Percentiles rank a stretch among this genome's conserved stretches.
Conservation (phyloP, 2,797 vertebrate species). For the Sarcophilus harrisii region DNA sequence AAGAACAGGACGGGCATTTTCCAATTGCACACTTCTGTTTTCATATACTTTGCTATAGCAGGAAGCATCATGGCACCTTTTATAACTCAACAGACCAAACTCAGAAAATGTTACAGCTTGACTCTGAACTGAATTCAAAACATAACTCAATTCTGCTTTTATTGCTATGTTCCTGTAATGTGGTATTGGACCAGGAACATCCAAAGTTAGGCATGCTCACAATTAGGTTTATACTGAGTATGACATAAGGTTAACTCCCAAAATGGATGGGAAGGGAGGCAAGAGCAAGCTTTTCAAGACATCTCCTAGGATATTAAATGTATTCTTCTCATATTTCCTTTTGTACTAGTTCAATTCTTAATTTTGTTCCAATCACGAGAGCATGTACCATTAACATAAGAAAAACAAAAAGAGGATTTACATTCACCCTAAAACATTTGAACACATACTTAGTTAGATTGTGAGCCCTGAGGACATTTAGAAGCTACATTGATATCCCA, state of each 20-base stretch:
- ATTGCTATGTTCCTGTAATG: constrained; percentile 66
- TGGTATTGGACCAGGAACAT: background rate
- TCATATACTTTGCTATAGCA: background rate
- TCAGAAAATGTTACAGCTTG: background rate
- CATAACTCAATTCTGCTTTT: constrained; percentile 12
- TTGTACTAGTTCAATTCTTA: background rate
- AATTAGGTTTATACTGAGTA: background rate
- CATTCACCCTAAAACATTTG: background rate
- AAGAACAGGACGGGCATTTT: background rate
- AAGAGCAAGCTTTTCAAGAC: background rate
- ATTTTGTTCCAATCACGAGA: background rate
- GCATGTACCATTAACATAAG: background rate
- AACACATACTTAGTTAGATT: background rate
- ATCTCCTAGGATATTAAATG: background rate
- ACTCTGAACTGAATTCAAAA: constrained; percentile 32
- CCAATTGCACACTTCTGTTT: constrained; percentile 47
- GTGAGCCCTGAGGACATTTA: background rate
- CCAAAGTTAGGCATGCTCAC: rapidly evolving
- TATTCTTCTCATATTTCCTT: background rate
- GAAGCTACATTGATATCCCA: background rate
- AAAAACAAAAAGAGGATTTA: background rate
- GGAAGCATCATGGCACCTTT: constrained; percentile 55
- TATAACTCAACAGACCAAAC: constrained; percentile 53
- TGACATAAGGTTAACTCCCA: background rate
- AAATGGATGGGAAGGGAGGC: background rate